These are phyloP conservation scores for Leptatherina wallacei DNA, from an alignment of 2,797 vertebrate genomes.

Conservation along the genomic window DNA sequence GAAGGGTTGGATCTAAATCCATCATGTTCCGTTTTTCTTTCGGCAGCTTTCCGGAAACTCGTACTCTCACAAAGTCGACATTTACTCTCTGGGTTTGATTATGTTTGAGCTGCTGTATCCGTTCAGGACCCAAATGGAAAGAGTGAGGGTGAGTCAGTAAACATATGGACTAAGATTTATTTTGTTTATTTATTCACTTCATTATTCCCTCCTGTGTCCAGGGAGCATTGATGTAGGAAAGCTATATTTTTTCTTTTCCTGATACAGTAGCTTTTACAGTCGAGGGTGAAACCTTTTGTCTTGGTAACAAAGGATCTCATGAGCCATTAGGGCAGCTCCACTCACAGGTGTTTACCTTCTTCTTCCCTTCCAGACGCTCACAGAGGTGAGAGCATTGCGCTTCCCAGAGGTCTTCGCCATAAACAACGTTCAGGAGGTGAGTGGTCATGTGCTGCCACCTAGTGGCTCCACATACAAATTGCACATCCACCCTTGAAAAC, in stretches of 20 bases:
- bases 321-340: slow-evolving; percentile 22
- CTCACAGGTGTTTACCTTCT: slow-evolving; percentile 68
- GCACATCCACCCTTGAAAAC: not conserved
- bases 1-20: not conserved
- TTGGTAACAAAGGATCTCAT: slow-evolving; percentile 58
- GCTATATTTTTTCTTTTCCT: not conserved
- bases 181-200: not conserved
- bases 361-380: slow-evolving; percentile 86
- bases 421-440: slow-evolving; percentile 92
- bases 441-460: slow-evolving; percentile 65
- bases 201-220: slow-evolving; percentile 16
- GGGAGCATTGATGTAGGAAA: not conserved
- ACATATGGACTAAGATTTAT: not conserved
- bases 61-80: slow-evolving; percentile 99
- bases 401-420: slow-evolving; percentile 91
- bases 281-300: slow-evolving; percentile 35
- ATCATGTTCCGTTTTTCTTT: not conserved
- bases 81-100: slow-evolving; percentile 97
- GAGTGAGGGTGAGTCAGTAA: slow-evolving; percentile 88
- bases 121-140: slow-evolving; percentile 98
- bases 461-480: slow-evolving; percentile 24
- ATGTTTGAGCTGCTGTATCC: slow-evolving; percentile 96
- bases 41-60: slow-evolving; percentile 93
- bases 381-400: slow-evolving; percentile 89
- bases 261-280: not conserved